Evolutionary conservation across 1,140 invertebrate genomes (phyloP).

Genomic region (Trachelipus rathkii): DNA sequence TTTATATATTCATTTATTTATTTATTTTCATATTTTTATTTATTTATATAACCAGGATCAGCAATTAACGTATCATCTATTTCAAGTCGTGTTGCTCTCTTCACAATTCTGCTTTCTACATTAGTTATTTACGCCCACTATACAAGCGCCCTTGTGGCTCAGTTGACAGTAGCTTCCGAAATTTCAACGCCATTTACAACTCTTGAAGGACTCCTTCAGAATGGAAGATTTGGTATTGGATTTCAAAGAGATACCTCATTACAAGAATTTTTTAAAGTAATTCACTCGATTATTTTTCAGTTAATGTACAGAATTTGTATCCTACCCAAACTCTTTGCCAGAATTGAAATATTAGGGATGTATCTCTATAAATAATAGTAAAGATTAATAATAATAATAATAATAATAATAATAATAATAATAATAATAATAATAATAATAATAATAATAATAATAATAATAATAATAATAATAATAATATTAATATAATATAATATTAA

Average conservation of each 20-base stretch:
- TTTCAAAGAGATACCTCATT: not conserved
- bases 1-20: not conserved
- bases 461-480: no score
- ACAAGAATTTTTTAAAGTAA: not conserved
- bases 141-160: slow-evolving; percentile 39
- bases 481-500: no score
- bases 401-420: no score
- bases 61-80: not conserved
- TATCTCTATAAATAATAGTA: no score
- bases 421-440: no score
- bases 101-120: slow-evolving; percentile 27
- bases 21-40: not conserved
- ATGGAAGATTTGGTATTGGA: not conserved
- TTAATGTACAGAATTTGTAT: no score
- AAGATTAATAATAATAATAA: no score
- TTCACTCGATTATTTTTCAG: no score
- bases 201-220: not conserved
- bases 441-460: no score
- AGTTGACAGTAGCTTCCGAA: slow-evolving; percentile 37
- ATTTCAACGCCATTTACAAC: not conserved
- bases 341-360: no score
- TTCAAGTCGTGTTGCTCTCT: slow-evolving; percentile 13
- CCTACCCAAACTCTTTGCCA: no score
- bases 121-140: slow-evolving; percentile 42
- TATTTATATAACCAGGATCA: not conserved